These are phyloP conservation scores for Drosophila imparisetae DNA, from an alignment of 2,888 invertebrate species.

Conservation along the genomic window DNA sequence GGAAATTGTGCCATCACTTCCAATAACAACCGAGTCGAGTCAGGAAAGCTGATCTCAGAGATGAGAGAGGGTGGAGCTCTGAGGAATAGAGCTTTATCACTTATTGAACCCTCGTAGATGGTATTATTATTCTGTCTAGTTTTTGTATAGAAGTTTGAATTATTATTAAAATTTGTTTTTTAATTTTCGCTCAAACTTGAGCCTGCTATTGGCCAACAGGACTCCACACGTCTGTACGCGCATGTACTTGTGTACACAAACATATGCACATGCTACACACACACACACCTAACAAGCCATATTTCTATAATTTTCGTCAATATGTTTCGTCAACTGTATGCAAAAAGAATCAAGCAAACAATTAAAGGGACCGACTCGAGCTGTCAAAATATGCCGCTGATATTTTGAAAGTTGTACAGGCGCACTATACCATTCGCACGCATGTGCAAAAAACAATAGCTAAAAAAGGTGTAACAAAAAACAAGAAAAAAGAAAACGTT, in stretches of 20 bases:
- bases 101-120: no score
- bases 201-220: not conserved
- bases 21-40: not conserved
- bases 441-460: not conserved
- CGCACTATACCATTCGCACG: slow-evolving; percentile 10
- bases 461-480: not conserved
- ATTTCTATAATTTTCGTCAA: not conserved
- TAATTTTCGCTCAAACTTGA: no score
- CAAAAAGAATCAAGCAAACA: not conserved
- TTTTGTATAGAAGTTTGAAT: no score
- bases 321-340: not conserved
- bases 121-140: no score
- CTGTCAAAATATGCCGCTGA: not conserved
- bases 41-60: not conserved
- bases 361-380: not conserved
- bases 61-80: no score
- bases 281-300: not conserved
- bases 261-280: not conserved
- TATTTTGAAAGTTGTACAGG: not conserved
- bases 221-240: not conserved
- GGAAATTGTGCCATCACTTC: not conserved
- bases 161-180: no score
- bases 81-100: no score
- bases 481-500: slow-evolving; percentile 7
- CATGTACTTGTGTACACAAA: not conserved